These are phyloP conservation scores for Diabrotica virgifera DNA, from an alignment of 1,140 invertebrate genomes.

Conservation along the genomic window DNA sequence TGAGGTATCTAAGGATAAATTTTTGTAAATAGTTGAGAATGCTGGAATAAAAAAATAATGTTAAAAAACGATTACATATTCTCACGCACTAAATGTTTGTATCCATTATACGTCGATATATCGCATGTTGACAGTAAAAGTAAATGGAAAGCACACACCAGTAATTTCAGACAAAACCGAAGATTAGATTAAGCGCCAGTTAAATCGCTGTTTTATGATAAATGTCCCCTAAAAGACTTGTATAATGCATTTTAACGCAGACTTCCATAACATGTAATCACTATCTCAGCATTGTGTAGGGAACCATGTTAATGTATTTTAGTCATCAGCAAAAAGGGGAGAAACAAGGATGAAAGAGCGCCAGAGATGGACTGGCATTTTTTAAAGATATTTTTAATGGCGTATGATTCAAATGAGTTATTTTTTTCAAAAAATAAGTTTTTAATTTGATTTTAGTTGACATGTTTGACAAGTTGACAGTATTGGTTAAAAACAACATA, in stretches of 20 bases:
- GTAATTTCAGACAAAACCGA: constrained; percentile 23
- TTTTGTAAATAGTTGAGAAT: no score
- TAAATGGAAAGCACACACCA: constrained; percentile 25
- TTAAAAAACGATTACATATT: neutral
- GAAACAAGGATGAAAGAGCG: constrained; percentile 17
- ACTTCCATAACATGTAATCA: constrained; percentile 43
- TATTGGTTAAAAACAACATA: no score
- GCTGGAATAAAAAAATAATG: no score
- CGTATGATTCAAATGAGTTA: no score
- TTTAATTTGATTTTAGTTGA: no score
- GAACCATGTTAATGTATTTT: constrained; percentile 42
- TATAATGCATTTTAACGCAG: constrained; percentile 40
- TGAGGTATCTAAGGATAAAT: no score
- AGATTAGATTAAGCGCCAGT: constrained; percentile 31
- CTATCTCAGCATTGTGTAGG: constrained; percentile 37
- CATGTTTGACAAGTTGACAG: no score
- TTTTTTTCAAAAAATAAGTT: no score
- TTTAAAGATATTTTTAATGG: neutral
- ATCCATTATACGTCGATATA: constrained; percentile 10
- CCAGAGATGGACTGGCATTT: constrained; percentile 14
- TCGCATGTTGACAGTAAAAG: constrained; percentile 20
- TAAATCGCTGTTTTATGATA: constrained; percentile 38
- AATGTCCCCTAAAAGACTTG: constrained; percentile 38
- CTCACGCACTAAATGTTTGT: neutral
- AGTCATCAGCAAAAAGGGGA: constrained; percentile 38